Evolutionary conservation across 1,140 invertebrate genomes (phyloP).

Genomic region (Anoplolepis gracilipes): DNA sequence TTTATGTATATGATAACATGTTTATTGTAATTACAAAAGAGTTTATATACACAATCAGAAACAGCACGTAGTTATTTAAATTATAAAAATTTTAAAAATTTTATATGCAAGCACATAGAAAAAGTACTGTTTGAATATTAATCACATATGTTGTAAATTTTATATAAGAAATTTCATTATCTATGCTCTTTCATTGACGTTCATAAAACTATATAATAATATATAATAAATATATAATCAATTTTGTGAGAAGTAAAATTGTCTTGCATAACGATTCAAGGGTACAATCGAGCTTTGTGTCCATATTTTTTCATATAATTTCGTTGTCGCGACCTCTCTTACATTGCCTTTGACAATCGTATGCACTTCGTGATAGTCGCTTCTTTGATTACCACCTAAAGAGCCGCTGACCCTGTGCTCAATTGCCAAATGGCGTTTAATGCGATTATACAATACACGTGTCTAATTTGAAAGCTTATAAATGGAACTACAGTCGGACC

Average conservation of each 20-base stretch:
- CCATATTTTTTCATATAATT: conserved; percentile 6
- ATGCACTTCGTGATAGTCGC: background rate
- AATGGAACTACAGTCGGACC: background rate
- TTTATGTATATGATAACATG: background rate
- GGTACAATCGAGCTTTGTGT: background rate
- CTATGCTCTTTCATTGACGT: background rate
- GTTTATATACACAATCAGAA: too few relatives aligned
- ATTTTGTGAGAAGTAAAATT: background rate
- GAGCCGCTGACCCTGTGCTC: conserved; percentile 45
- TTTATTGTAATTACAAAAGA: background rate
- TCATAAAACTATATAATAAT: background rate
- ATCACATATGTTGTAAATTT: background rate
- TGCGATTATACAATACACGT: background rate
- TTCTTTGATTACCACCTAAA: conserved; percentile 25
- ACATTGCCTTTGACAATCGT: background rate
- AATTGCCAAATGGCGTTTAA: conserved; percentile 50
- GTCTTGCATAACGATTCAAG: background rate
- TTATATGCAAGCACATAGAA: background rate
- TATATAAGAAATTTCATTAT: background rate
- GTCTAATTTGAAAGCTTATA: background rate
- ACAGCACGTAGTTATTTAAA: background rate
- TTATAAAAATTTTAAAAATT: background rate
- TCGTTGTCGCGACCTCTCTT: background rate
- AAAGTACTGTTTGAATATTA: background rate
- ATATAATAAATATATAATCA: too few relatives aligned